These are phyloP conservation scores for Tethya wilhelma DNA, from an alignment of 37 sponge, comb jelly and placozoan genomes.

Conservation along the genomic window DNA sequence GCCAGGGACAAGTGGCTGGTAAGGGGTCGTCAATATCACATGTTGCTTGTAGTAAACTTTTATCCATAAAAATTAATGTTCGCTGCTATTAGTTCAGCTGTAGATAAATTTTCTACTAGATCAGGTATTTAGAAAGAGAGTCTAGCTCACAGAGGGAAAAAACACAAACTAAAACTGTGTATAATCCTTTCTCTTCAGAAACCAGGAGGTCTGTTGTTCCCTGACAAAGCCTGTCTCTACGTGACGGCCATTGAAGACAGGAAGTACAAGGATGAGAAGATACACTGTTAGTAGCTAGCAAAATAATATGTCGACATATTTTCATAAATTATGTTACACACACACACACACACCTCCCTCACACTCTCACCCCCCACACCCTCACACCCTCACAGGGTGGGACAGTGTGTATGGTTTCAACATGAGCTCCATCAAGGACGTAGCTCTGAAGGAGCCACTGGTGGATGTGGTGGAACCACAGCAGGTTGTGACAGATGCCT, in stretches of 20 bases:
- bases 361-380: not conserved
- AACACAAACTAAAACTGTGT: not conserved
- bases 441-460: slow-evolving; percentile 94
- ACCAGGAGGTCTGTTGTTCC: slow-evolving; percentile 90
- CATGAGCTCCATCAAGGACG: slow-evolving; percentile 89
- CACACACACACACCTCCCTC: too few relatives aligned
- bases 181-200: slow-evolving; percentile 26
- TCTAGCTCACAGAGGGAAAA: too few relatives aligned
- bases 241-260: slow-evolving; percentile 95
- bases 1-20: slow-evolving; percentile 98
- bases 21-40: too few relatives aligned
- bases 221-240: slow-evolving; percentile 90
- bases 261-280: slow-evolving; percentile 98
- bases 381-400: slow-evolving; percentile 79
- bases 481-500: slow-evolving; percentile 73
- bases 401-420: slow-evolving; percentile 98
- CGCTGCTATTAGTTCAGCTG: too few relatives aligned
- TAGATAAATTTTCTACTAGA: not conserved
- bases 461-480: slow-evolving; percentile 95
- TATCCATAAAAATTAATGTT: too few relatives aligned
- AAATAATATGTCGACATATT: not conserved
- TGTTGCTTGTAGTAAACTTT: too few relatives aligned
- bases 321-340: not conserved
- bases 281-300: slow-evolving; percentile 65
- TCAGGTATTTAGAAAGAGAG: not conserved